Evolutionary conservation across 2,888 invertebrate species (phyloP).

Genomic region (Phengaris arion): DNA sequence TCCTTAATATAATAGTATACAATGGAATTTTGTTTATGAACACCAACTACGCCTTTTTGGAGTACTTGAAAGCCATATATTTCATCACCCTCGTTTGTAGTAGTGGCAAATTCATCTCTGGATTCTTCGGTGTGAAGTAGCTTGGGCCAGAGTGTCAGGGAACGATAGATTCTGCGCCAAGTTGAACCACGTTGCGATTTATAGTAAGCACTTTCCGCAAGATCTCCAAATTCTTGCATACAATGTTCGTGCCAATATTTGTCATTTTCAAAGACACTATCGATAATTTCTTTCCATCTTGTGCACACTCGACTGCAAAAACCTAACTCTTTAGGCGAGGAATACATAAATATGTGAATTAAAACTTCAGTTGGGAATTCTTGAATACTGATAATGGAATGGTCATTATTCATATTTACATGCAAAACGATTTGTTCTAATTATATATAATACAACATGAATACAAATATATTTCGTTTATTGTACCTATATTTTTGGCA

Average conservation of each 20-base stretch:
- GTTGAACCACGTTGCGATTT: constrained; percentile 46
- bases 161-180: constrained; percentile 60
- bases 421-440: not conserved
- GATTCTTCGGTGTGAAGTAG: constrained; percentile 48
- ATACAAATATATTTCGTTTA: too few relatives aligned
- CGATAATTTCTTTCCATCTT: constrained; percentile 58
- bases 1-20: constrained; percentile 56
- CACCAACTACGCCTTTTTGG: constrained; percentile 50
- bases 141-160: constrained; percentile 56
- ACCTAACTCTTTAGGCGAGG: constrained; percentile 51
- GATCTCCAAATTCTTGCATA: constrained; percentile 46
- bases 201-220: constrained; percentile 46
- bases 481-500: too few relatives aligned
- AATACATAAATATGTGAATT: constrained; percentile 50
- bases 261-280: constrained; percentile 48
- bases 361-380: constrained; percentile 57
- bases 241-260: constrained; percentile 54
- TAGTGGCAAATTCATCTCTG: constrained; percentile 57
- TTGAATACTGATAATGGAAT: constrained; percentile 36
- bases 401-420: constrained; percentile 22
- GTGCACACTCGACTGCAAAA: constrained; percentile 55
- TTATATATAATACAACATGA: not conserved
- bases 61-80: constrained; percentile 53
- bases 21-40: constrained; percentile 52
- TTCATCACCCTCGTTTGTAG: constrained; percentile 49